Base-by-base conservation (phyloP, 2,797 vertebrate species). In the Paedocypris micromegethes region DNA sequence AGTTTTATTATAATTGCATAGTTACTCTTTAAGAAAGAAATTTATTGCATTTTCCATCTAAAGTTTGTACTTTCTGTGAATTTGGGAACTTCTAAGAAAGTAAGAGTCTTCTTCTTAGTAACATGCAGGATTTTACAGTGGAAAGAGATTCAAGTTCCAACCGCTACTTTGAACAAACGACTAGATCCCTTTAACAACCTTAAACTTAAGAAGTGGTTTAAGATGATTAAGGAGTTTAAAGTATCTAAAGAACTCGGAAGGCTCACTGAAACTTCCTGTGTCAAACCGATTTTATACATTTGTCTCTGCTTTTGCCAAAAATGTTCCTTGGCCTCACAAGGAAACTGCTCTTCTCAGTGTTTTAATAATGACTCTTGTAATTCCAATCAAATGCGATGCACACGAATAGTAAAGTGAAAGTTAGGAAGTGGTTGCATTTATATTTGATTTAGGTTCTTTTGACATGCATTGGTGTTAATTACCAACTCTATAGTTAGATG, bases 381-480 rank as follows among this genome's bases (percentile, higher is more conserved):
- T 53, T 54, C 23, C 48, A 47, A 64, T 9, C 6, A 46, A 66
- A 66, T 44, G 48, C 1, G 1, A 6, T 9, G 49, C 50, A 9
- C 53, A 54, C 5, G 38, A 9, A 40, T 6, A 4, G 9, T 3
- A 9, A 49, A 37, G 62, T 48, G 37, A 2, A 42, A 43, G 49
- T 59, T 8, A 62, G 54, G 39, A 73, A 50, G n/a, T 41, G 4
- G 38, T 38, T 47, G 37, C 23, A 49, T 59, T 68, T 43, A 60
- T 45, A 48, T 63, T 2, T 2, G 3, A 23, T 23, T 23, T 23
- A 23, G 23, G 23, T 23, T 58, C 60, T 68, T 58, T 53, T 57
- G 62, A 68, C 60, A 73, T 58, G 58, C 60, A 64, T 63, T 47
- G 59, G 51, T 58, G 66, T 53, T 59, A 49, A 68, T 68, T 68